Evolutionary conservation across 2,888 invertebrate species (phyloP).

Genomic region (Euplagia quadripunctaria): DNA sequence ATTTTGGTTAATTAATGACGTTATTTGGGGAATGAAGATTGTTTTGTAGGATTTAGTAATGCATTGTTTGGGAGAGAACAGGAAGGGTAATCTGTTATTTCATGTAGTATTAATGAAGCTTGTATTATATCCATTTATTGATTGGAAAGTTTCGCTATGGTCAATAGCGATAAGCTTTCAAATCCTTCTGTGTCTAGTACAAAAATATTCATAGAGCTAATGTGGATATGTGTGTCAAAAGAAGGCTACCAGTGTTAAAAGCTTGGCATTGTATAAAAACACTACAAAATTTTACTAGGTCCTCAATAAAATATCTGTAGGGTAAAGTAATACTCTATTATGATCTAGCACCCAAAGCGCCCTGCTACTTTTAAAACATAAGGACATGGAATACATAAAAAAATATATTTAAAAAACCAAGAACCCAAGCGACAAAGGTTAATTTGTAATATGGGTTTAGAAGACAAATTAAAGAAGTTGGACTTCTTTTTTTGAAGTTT

Average conservation of each 20-base stretch:
- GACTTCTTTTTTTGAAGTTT: not conserved
- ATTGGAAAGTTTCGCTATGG: slow-evolving; percentile 36
- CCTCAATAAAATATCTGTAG: not conserved
- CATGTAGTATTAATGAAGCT: slow-evolving; percentile 4
- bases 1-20: not conserved
- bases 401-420: not conserved
- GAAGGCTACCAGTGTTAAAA: slow-evolving; percentile 23
- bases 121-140: slow-evolving; percentile 6
- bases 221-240: slow-evolving; percentile 77
- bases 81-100: no score
- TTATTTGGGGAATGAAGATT: not conserved
- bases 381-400: not conserved
- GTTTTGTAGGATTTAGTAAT: not conserved
- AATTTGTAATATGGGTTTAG: not conserved
- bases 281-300: slow-evolving; percentile 13
- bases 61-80: not conserved
- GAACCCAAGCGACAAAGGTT: not conserved
- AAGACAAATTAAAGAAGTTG: not conserved
- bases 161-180: slow-evolving; percentile 39
- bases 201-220: slow-evolving; percentile 61
- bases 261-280: slow-evolving; percentile 9
- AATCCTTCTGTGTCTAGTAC: slow-evolving; percentile 27
- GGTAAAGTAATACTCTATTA: not conserved
- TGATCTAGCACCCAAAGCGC: not conserved
- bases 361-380: not conserved